Percentiles rank a stretch among this genome's conserved stretches.
Evolutionary conservation across 2,113 vertebrate genomes (phyloP).

Genomic region (Centropus unirufus): DNA sequence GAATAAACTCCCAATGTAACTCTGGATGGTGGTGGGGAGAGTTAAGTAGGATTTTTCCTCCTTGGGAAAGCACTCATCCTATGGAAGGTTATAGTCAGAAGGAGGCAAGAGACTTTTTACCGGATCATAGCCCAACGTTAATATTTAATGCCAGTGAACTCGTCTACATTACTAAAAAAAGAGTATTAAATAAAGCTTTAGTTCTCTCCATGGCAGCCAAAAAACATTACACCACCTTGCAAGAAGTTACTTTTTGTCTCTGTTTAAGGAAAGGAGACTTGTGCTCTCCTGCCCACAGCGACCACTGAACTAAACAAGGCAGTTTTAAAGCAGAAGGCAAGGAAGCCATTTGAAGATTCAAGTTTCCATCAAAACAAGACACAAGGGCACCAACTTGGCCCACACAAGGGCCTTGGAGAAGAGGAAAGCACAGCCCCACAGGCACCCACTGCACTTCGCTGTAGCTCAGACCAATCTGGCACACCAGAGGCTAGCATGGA

Average conservation of each 20-base stretch:
- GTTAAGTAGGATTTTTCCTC: neutral
- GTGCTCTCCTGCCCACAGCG: neutral
- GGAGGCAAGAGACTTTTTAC: neutral
- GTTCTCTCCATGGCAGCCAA: neutral
- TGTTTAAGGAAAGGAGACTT: neutral
- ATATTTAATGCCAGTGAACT: neutral
- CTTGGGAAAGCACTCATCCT: neutral
- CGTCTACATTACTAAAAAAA: neutral
- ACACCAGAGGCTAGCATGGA: neutral
- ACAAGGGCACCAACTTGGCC: neutral
- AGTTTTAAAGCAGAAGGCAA: neutral
- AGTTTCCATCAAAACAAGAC: neutral
- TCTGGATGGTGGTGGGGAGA: too few relatives aligned
- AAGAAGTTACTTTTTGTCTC: neutral
- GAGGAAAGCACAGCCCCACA: neutral
- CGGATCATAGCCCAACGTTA: neutral
- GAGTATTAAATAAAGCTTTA: neutral
- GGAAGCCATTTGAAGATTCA: neutral
- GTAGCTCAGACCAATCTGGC: neutral
- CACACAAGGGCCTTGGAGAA: neutral
- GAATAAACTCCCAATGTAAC: neutral
- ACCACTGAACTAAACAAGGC: conserved; percentile 4
- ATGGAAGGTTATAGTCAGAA: neutral
- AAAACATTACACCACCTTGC: neutral
- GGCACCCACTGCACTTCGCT: neutral